Base-by-base conservation (phyloP, 1,140 invertebrate species). In the Doryteuthis pealeii region DNA sequence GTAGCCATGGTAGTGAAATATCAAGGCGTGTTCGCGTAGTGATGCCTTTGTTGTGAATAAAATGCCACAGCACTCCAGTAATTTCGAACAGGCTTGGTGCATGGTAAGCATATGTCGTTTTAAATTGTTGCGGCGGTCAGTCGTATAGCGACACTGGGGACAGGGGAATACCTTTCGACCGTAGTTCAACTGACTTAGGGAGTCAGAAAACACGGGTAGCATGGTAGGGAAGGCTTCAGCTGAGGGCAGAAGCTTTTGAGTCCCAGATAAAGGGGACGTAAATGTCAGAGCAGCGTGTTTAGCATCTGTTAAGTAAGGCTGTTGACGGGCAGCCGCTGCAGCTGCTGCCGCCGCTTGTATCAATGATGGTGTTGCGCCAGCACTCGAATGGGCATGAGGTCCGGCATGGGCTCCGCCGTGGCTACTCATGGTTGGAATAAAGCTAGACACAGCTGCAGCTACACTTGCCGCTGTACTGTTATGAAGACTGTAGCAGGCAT, bases 51-150 rank as follows among this genome's bases (percentile, higher is more conserved):
- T 88, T 22, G 80, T 80, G 79, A 89, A 89, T 18, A 85, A 72
- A 5, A 84, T 78, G 12, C 86, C 87, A 74, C 89, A 89, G 75
- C 89, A 89, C 74, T 88, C 88, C 10, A 89, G 81, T 28, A 83
- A 79, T 70, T 84, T 84, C 30, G 81, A 73, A 33, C 81, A 84
- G 4, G 82, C 75, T 74, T 87, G 87, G 77, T 89, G 89, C 89
- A 89, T 89, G 22, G 88, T 88, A 26, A 84, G 77, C 77, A 87
- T 84, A 78, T 89, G 89, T 14, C 89, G 81, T 77, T 88, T 88
- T 28, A 89, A 80, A 78, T 89, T 89, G 80, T 89, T 89, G 68
- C 87, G 79, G 58, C 89, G 82, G 76, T 89, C 87, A 1, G 89
- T 89, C 12, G 81, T 81, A 77, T 89, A 89, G 12, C 84, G 77